These are phyloP conservation scores for Paedocypris micromegethes DNA, from an alignment of 2,797 vertebrate species.

Conservation along the genomic window DNA sequence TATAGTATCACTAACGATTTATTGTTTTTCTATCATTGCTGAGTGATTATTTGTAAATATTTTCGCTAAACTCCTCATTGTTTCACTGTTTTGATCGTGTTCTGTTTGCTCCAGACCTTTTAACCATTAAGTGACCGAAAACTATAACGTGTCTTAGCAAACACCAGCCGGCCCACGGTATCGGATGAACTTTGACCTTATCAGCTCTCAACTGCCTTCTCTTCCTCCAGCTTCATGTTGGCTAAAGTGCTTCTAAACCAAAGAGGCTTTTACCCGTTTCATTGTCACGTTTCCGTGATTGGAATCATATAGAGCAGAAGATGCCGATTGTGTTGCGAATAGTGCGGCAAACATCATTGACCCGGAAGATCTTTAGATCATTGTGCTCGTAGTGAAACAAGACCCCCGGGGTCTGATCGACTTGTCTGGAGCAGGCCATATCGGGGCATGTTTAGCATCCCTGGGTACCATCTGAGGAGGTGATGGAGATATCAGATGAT, in stretches of 20 bases:
- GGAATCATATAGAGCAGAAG: constrained; percentile 60
- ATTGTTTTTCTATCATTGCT: too few relatives aligned
- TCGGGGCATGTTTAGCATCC: constrained; percentile 27
- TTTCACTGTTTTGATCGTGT: too few relatives aligned
- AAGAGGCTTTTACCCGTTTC: constrained; percentile 6
- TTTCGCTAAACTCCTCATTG: too few relatives aligned
- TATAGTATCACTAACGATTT: too few relatives aligned
- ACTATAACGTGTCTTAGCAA: neutral
- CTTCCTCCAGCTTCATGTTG: constrained; percentile 24
- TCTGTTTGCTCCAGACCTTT: too few relatives aligned
- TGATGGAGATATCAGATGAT: constrained; percentile 48
- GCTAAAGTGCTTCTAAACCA: constrained; percentile 9
- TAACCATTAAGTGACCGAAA: too few relatives aligned
- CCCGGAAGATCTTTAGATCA: constrained; percentile 56
- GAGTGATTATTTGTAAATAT: too few relatives aligned
- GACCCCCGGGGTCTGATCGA: constrained; percentile 5
- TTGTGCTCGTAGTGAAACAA: constrained; percentile 37
- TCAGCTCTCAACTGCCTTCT: constrained; percentile 22
- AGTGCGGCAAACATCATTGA: constrained; percentile 54
- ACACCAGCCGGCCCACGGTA: too few relatives aligned
- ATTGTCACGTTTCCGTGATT: constrained; percentile 23
- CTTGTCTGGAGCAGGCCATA: constrained; percentile 14
- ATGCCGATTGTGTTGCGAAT: constrained; percentile 52
- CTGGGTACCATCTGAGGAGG: constrained; percentile 51
- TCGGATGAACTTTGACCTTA: constrained; percentile 28